Base-by-base conservation (phyloP, 2,797 vertebrate genomes). In the Pseudomugil gertrudae region DNA sequence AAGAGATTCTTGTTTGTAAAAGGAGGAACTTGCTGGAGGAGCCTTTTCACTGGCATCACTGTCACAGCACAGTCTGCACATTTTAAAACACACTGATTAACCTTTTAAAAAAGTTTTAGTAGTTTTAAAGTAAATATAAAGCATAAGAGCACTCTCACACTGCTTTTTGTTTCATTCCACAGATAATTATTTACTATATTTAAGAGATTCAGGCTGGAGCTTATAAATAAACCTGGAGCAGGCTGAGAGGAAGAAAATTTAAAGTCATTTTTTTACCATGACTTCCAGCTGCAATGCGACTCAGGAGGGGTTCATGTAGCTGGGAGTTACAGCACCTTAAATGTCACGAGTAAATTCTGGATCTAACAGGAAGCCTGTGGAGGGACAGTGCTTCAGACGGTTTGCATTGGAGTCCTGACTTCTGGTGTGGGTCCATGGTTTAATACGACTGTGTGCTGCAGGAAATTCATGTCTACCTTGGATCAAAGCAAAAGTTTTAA, bases 271-370 rank as follows among this genome's bases (percentile, higher is more conserved):
- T 63, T 70, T 40, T 66, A 48, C 58, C 52, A 0, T 35, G 32
- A 72, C 75, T 77, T 76, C 56, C 3, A 62, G 85, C 69, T 74
- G 69, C 55, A 79, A 74, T 78, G 78, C 0, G 32, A 63, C 77
- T 87, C 74, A 52, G 73, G 57, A 50, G 74, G 55, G 61, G 80
- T 76, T 78, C 78, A 58, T 45, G 69, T 59, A 69, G 81, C 86
- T 50, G 2, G 62, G 55, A 70, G 77, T 50, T 69, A 48, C 0
- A 26, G 57, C 2, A 58, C 51, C 72, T 57, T 48, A 19, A 69
- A 74, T 62, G 72, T 82, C 80, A 83, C n/a, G 67, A 76, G 13
- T 33, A 32, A 71, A 74, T 21, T 48, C 47, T 72, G 63, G 33
- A 23, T 80, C 77, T 66, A 15, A 55, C 70, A 29, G 60, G 27